Conservation (phyloP, 2,113 vertebrate genomes). For the Amphiprion percula region DNA sequence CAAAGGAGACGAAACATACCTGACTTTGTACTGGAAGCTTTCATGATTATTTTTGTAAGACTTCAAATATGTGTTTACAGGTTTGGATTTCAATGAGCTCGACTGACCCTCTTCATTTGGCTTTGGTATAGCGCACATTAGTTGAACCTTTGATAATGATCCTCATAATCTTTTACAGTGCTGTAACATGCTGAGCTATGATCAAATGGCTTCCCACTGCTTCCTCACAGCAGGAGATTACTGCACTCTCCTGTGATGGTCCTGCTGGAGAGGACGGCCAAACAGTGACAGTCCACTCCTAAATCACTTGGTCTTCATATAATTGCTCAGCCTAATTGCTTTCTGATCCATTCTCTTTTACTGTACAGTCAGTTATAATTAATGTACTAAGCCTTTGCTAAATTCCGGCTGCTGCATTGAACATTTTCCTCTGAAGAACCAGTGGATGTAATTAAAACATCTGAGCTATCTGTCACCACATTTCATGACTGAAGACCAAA, state of each 20-base stretch:
- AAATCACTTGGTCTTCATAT: neutral
- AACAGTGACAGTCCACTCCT: neutral
- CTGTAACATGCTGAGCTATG: neutral
- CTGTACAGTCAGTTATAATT: constrained; percentile 4
- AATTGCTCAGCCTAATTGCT: neutral
- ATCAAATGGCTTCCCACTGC: neutral
- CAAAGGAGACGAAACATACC: neutral
- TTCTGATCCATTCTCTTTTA: neutral
- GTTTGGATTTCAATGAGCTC: neutral
- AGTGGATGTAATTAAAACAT: neutral
- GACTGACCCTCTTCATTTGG: neutral
- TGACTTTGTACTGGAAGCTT: neutral
- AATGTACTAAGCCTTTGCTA: neutral
- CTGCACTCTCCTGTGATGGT: neutral
- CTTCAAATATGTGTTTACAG: neutral
- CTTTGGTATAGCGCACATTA: neutral
- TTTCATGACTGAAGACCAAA: no score
- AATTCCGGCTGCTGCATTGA: neutral
- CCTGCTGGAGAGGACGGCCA: neutral
- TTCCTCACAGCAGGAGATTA: constrained; percentile 4
- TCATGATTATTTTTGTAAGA: neutral
- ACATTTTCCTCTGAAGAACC: neutral
- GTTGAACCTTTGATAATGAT: neutral
- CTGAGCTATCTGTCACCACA: neutral
- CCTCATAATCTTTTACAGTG: constrained; percentile 6